Percentiles rank a stretch among this genome's conserved stretches.
Conservation (phyloP, 2,888 invertebrate genomes). For the Salticus scenicus region DNA sequence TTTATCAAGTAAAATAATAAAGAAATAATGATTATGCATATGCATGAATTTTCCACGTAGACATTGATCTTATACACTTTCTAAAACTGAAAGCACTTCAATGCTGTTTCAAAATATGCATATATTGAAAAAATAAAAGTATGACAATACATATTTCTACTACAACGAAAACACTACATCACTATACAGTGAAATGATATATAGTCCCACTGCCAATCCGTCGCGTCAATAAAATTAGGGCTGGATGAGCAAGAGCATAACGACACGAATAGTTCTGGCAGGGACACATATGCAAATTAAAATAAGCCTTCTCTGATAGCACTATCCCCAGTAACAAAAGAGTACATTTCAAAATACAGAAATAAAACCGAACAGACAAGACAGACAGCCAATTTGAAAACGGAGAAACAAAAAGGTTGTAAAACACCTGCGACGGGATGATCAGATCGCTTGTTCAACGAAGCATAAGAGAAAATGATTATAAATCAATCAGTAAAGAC, state of each 20-base stretch:
- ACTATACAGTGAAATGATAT: background rate
- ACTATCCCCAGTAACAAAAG: background rate
- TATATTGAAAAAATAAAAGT: too few relatives aligned
- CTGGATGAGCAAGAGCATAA: too few relatives aligned
- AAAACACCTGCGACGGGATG: background rate
- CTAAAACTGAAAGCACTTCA: too few relatives aligned
- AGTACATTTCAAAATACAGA: background rate
- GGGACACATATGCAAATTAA: background rate
- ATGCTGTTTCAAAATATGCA: too few relatives aligned
- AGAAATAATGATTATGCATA: too few relatives aligned
- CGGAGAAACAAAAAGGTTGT: background rate
- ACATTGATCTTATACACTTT: too few relatives aligned
- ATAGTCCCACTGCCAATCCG: background rate
- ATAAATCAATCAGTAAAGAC: conserved; percentile 8
- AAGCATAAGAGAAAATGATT: background rate
- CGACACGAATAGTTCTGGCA: background rate
- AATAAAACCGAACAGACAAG: background rate
- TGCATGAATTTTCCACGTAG: too few relatives aligned
- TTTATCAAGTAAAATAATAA: too few relatives aligned
- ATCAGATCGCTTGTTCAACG: background rate
- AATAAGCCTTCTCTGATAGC: background rate
- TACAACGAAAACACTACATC: too few relatives aligned
- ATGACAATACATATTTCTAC: too few relatives aligned
- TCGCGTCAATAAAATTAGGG: too few relatives aligned
- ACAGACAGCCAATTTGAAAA: background rate